phyloP scores from a whole-genome alignment of 2,113 vertebrate species.

The Campylomormyrus tamandua region DNA sequence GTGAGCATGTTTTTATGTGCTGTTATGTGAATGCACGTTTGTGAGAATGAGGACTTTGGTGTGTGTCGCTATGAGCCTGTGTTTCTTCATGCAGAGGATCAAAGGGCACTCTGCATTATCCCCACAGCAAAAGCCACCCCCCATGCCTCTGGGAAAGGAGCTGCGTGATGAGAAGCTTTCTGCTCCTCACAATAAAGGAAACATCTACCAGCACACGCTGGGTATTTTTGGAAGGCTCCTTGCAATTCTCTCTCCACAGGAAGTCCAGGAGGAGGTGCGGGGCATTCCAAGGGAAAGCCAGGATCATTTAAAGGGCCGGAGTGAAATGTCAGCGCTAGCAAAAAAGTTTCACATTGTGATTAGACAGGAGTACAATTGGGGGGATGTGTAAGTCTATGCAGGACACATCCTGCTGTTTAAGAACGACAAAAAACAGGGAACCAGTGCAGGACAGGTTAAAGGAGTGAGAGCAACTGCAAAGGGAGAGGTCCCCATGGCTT shows the following conservation, averaged over 20 bases:
- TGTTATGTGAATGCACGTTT: background rate
- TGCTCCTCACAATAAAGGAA: constrained; percentile 27
- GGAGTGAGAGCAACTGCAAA: background rate
- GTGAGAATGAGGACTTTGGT: background rate
- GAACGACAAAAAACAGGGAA: background rate
- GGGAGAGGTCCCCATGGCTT: background rate
- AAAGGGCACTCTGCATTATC: background rate
- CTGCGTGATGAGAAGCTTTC: background rate
- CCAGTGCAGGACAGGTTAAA: background rate
- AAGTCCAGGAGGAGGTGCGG: constrained; percentile 10
- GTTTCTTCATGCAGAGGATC: background rate
- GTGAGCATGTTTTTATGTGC: background rate
- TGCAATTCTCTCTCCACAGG: constrained; percentile 15
- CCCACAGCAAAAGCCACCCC: background rate
- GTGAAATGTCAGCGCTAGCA: background rate
- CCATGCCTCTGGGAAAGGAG: background rate
- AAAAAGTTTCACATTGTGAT: background rate
- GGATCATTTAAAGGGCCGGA: background rate
- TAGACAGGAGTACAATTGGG: background rate
- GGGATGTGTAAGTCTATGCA: background rate
- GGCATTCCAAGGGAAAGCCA: constrained; percentile 14
- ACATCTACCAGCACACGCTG: constrained; percentile 43
- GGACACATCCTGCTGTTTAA: background rate
- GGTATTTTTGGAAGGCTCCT: constrained; percentile 21
- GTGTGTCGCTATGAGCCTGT: background rate